Conservation (phyloP, 1,140 invertebrate genomes). For the Drosophila ficusphila region DNA sequence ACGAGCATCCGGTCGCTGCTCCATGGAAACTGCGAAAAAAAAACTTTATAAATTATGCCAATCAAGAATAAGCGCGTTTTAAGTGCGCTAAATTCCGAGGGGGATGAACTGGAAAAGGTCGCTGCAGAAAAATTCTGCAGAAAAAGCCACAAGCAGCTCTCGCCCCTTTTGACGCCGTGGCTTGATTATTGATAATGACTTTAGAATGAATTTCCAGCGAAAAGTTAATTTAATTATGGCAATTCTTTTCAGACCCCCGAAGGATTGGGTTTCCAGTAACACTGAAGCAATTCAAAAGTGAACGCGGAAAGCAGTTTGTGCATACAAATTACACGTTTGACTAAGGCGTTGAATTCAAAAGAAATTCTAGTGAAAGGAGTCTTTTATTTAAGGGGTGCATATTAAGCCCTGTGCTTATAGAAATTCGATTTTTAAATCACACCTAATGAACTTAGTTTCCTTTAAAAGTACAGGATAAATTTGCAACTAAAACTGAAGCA, state of each 20-base stretch:
- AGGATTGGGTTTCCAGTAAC: constrained; percentile 5
- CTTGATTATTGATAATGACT: constrained; percentile 81
- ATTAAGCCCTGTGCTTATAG: no score
- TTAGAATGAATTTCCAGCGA: constrained; percentile 74
- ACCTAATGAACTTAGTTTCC: no score
- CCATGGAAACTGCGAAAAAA: constrained; percentile 33
- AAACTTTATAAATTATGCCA: constrained; percentile 80
- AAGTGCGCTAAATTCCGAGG: constrained; percentile 70
- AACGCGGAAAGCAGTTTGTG: background rate
- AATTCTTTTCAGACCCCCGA: constrained; percentile 55
- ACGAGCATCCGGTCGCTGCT: constrained; percentile 21
- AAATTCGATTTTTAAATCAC: no score
- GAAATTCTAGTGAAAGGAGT: background rate
- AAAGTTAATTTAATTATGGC: constrained; percentile 78
- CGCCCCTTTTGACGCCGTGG: constrained; percentile 4
- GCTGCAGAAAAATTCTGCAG: constrained; percentile 5
- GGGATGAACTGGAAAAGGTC: constrained; percentile 29
- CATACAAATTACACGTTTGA: constrained; percentile 30
- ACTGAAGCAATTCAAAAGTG: no score
- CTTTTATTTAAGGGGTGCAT: background rate
- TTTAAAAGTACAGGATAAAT: no score
- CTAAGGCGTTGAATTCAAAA: background rate
- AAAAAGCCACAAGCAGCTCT: constrained; percentile 1
- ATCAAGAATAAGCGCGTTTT: constrained; percentile 81
- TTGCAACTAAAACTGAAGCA: no score